Conservation (phyloP, 2,113 vertebrate genomes). For the Capreolus pygargus region DNA sequence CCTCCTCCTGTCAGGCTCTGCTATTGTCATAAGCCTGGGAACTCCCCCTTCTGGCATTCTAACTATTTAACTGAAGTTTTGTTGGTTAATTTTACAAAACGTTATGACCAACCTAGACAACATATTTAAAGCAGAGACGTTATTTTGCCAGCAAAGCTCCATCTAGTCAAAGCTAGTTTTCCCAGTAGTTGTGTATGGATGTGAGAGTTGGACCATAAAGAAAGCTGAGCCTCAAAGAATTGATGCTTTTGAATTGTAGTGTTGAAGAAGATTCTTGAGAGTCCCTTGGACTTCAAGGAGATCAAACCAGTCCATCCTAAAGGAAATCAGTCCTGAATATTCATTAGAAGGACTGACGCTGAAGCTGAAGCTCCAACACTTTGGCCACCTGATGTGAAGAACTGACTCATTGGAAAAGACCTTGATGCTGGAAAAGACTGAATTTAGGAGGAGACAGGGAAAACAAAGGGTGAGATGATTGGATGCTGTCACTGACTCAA, state of each 20-base stretch:
- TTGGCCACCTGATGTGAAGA: background rate
- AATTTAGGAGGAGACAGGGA: background rate
- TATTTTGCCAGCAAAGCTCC: background rate
- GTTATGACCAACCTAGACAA: background rate
- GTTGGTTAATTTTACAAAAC: background rate
- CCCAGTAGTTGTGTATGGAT: background rate
- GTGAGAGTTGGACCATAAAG: background rate
- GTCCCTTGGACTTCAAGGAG: background rate
- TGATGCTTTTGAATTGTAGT: background rate
- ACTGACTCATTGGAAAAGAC: background rate
- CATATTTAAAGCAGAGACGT: background rate
- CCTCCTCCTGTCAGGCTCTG: background rate
- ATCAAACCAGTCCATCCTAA: background rate
- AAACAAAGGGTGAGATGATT: background rate
- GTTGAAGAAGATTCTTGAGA: background rate
- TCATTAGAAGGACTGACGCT: background rate
- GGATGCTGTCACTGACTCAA: background rate
- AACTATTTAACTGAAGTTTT: background rate
- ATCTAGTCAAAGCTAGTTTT: background rate
- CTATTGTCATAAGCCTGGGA: background rate
- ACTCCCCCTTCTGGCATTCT: background rate
- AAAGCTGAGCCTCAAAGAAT: background rate
- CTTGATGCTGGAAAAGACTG: background rate
- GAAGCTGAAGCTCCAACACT: background rate
- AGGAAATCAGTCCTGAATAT: background rate